Evolutionary conservation across 2,113 vertebrate genomes (phyloP), one percentile per base, ranked within the genome.

Genomic region (Nothobranchius furzeri): DNA sequence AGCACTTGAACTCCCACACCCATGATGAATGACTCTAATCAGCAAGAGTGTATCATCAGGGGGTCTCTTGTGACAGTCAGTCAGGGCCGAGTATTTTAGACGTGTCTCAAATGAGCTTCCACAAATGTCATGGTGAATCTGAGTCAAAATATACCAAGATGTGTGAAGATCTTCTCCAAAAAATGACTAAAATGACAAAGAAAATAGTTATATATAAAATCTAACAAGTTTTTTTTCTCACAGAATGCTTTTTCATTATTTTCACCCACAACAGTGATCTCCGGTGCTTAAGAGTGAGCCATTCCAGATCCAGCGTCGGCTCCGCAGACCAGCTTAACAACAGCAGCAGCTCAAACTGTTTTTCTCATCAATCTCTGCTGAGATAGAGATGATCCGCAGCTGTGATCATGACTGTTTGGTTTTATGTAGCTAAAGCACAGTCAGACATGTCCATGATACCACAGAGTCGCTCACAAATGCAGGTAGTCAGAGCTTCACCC

Each of bases 1-100:
- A 65, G 75, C 75, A 66, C 82, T 87, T 75, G 74, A 84, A 78
- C 79, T 45, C 46, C 50, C 75, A 75, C 73, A 81, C 65, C 75
- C 83, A 74, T 60, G 51, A 54, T 58, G 76, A 87, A 81, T 75
- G 62, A 75, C 77, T 82, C 70, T 73, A 87, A 88, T 90, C 84
- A 85, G 78, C 43, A 46, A 48, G 78, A 64, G 25, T 73, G 67
- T 56, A 69, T 72, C 60, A 50, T 71, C 58, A 60, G 3, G 63
- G 79, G 56, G 53, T 55, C 45, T 82, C 70, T 72, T 60, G 54
- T 71, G 45, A 20, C 60, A 79, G 74, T 79, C 82, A 79, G 2
- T 87, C 80, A 81, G 59, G 49, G 42, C 35, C 57, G 12, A 51
- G 52, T 35, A 7, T 49, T 61, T 49, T 61, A 9, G 25, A 51